Evolutionary conservation across 30 jellyfish, hydroid and myxozoan species (phyloP).

Genomic region (Pelagia noctiluca): DNA sequence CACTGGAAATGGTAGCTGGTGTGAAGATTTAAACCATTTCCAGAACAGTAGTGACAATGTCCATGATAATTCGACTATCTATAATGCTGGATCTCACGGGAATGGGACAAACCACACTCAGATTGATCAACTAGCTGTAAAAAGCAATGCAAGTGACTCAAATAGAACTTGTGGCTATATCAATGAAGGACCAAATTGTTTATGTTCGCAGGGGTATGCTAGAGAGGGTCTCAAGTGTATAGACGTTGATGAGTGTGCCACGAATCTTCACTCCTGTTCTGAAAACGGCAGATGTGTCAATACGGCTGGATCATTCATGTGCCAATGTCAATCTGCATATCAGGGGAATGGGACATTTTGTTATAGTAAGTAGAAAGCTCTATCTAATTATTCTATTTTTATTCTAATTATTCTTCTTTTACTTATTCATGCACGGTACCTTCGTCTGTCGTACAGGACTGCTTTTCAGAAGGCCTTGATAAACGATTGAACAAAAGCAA

Average conservation of each 20-base stretch:
- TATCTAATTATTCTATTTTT: too few species aligned
- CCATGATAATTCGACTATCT: background rate
- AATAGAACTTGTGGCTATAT: background rate
- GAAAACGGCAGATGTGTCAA: background rate
- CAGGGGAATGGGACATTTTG: constrained; percentile 17
- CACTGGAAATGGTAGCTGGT: constrained; percentile 1
- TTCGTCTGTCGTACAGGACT: too few species aligned
- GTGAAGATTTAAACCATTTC: background rate
- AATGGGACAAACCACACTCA: background rate
- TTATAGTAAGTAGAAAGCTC: too few species aligned
- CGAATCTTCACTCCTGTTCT: background rate
- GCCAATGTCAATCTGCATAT: background rate
- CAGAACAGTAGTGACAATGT: background rate
- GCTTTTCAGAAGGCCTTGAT: too few species aligned
- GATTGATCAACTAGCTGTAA: background rate
- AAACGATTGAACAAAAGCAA: too few species aligned
- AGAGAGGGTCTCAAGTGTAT: background rate
- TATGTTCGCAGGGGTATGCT: background rate
- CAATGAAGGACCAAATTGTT: background rate
- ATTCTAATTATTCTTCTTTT: too few species aligned
- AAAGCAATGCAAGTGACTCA: background rate
- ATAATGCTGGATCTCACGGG: background rate
- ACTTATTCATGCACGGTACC: too few species aligned
- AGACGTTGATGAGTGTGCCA: background rate
- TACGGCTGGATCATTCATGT: constrained; percentile 17